Evolutionary conservation across 2,888 invertebrate species (phyloP), one percentile per base, ranked within the genome.

Genomic region (Selenia dentaria): DNA sequence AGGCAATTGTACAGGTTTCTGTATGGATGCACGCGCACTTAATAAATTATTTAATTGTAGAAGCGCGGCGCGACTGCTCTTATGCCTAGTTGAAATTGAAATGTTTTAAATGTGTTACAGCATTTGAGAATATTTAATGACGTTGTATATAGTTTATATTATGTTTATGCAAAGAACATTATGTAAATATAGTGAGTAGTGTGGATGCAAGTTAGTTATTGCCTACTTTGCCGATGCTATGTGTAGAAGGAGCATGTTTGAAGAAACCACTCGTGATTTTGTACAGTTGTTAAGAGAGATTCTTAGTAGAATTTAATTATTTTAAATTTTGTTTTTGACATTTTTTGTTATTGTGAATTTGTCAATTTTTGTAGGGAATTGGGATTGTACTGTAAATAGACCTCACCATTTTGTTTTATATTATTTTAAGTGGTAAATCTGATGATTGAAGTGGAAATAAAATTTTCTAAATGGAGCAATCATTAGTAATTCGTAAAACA

Each of bases 311-410:
- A 85, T 83, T n/a, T 78, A 79, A 82, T 83, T 87, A 83, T 80
- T 83, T 85, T 81, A 78, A 78, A 71, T 78, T 84, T 84, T 72
- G 79, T 83, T 87, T 86, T 79, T 79, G 74, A 80, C 70, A 69
- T 74, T 78, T 81, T 90, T 93, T 93, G 89, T 92, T 93, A 91
- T 82, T 92, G 92, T 92, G 92, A 92, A 92, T 92, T 92, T 92
- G 93, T 93, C 93, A 93, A 93, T 93, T 93, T 93, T 34, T 93
- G 92, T 93, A 93, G 93, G 93, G 92, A 93, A 93, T 92, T 91
- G 93, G 93, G 92, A 92, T 92, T 84, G 92, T 93, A 92, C 92
- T 92, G 93, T 92, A 93, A 85, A 90, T 88, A 90, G 78, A 82
- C 81, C 80, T 82, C 88, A 89, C 87, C 81, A 80, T 82, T 86